A percentile compares a stretch with the other conserved stretches of the same genome.
Evolutionary conservation across 2,797 vertebrate species (phyloP).

Genomic region (Bradypodion pumilum): DNA sequence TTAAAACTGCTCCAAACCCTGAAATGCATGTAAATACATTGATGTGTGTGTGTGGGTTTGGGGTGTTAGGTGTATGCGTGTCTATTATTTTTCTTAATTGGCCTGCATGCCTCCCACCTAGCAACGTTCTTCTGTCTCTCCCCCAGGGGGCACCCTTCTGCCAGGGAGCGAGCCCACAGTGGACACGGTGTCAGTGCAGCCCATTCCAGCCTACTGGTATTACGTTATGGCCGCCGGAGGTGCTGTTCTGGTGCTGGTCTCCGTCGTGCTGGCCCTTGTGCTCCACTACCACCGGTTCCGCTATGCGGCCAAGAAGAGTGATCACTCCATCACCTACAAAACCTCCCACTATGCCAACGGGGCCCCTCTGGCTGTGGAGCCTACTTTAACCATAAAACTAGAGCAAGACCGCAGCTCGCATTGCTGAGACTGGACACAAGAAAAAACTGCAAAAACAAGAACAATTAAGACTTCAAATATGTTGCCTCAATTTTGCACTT

Average conservation of each 20-base stretch:
- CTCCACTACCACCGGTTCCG: slow-evolving; percentile 97
- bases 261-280: slow-evolving; percentile 88
- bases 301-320: slow-evolving; percentile 96
- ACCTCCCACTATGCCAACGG: slow-evolving; percentile 86
- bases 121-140: slow-evolving; percentile 95
- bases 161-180: slow-evolving; percentile 96
- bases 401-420: slow-evolving; percentile 87
- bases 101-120: slow-evolving; percentile 85
- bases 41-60: slow-evolving; percentile 73
- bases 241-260: slow-evolving; percentile 92
- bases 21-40: slow-evolving; percentile 71
- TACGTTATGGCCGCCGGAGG: slow-evolving; percentile 96
- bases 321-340: slow-evolving; percentile 96
- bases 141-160: slow-evolving; percentile 96
- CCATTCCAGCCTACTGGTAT: slow-evolving; percentile 97
- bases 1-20: slow-evolving; percentile 54
- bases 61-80: slow-evolving; percentile 62
- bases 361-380: slow-evolving; percentile 86
- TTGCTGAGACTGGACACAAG: slow-evolving; percentile 85
- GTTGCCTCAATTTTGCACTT: slow-evolving; percentile 86
- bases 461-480: slow-evolving; percentile 75
- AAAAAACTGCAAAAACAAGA: slow-evolving; percentile 65
- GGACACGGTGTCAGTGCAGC: slow-evolving; percentile 95
- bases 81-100: slow-evolving; percentile 59
- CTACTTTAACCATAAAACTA: slow-evolving; percentile 94